Evolutionary conservation across 2,113 vertebrate species (phyloP).

Genomic region (Hipposideros armiger): DNA sequence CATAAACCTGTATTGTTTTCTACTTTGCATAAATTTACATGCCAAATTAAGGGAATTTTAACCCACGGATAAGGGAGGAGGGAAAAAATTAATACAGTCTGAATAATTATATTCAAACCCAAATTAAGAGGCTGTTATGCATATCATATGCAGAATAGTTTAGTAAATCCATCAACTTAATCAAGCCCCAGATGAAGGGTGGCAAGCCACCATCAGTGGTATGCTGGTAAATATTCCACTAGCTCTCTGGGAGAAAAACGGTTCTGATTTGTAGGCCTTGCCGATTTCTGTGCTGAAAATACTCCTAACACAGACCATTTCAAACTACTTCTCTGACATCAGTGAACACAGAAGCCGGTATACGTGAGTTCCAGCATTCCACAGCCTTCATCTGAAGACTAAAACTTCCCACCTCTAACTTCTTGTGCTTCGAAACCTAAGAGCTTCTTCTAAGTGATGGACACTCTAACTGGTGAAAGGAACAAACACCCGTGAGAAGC

Average conservation of each 20-base stretch:
- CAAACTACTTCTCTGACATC: neutral
- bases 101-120: conserved; percentile 74
- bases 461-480: neutral
- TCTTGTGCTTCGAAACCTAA: neutral
- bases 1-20: conserved; percentile 62
- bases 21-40: conserved; percentile 78
- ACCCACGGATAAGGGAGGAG: conserved; percentile 32
- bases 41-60: conserved; percentile 68
- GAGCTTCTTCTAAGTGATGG: neutral
- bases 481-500: neutral
- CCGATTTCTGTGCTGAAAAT: neutral
- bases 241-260: neutral
- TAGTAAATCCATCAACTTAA: conserved; percentile 69
- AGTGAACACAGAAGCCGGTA: neutral
- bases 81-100: conserved; percentile 74
- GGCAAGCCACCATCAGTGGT: neutral
- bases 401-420: neutral
- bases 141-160: conserved; percentile 72
- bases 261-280: neutral
- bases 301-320: neutral
- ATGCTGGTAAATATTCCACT: conserved; percentile 2
- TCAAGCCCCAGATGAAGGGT: conserved; percentile 66
- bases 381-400: neutral
- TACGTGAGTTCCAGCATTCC: neutral
- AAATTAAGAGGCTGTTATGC: conserved; percentile 77